These are phyloP conservation scores for Chaitophorus viminalis DNA, from an alignment of 2,888 invertebrate genomes.

Conservation along the genomic window DNA sequence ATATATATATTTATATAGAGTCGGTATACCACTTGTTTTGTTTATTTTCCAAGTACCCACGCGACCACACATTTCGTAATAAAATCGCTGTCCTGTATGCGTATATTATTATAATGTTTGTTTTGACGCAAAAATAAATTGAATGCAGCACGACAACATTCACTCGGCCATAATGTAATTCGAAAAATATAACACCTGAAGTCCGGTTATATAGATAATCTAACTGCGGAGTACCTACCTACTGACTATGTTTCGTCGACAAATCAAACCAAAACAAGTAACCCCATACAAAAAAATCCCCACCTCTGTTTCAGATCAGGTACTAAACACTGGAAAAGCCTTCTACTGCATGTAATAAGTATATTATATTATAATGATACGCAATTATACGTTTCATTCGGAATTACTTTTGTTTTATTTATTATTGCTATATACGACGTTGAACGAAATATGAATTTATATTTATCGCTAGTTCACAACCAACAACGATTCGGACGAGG, in stretches of 20 bases:
- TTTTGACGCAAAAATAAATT: background rate
- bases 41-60: background rate
- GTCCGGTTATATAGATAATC: background rate
- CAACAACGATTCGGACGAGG: background rate
- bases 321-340: too few species aligned
- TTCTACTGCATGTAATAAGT: too few species aligned
- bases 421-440: background rate
- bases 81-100: background rate
- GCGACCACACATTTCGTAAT: background rate
- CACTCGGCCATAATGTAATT: background rate
- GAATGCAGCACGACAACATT: background rate
- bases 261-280: background rate
- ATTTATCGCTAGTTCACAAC: conserved; percentile 12
- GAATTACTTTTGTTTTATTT: background rate
- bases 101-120: background rate
- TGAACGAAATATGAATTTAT: background rate
- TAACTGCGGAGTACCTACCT: background rate
- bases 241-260: background rate
- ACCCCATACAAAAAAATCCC: background rate
- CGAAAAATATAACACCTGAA: background rate
- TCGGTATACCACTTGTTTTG: background rate
- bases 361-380: too few species aligned
- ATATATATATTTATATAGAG: background rate
- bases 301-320: too few species aligned
- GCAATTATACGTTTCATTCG: too few species aligned